phyloP scores from a whole-genome alignment of 2,797 vertebrate species.

The Helostoma temminkii region DNA sequence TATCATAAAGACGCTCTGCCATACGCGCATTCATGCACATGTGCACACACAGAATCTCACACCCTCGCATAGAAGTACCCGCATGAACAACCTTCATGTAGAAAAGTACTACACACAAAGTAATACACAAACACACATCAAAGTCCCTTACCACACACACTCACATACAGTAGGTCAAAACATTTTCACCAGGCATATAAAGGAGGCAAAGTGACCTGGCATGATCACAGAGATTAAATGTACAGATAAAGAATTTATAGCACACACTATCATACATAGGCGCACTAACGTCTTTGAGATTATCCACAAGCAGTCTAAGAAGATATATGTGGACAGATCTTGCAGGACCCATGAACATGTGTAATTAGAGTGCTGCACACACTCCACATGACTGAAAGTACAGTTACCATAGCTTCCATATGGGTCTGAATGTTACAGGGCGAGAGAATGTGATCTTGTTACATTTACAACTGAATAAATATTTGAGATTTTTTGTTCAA shows the following conservation, averaged over 20 bases:
- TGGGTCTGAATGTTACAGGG: constrained; percentile 36
- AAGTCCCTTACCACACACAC: constrained; percentile 18
- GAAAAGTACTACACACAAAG: constrained; percentile 20
- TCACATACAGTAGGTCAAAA: constrained; percentile 27
- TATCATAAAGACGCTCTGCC: constrained; percentile 75
- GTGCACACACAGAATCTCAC: constrained; percentile 16
- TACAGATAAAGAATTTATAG: constrained; percentile 36
- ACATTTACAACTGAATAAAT: constrained; percentile 62
- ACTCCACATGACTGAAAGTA: constrained; percentile 16
- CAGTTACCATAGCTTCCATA: constrained; percentile 33
- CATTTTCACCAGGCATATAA: constrained; percentile 30
- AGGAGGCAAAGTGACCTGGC: constrained; percentile 16
- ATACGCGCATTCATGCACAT: constrained; percentile 30
- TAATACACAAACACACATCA: constrained; percentile 18
- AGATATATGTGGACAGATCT: constrained; percentile 24
- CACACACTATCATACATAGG: constrained; percentile 3
- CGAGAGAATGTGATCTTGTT: constrained; percentile 48
- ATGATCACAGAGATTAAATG: constrained; percentile 33
- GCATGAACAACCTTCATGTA: constrained; percentile 25
- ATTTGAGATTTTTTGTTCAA: constrained; percentile 66
- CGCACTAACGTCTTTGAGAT: constrained; percentile 14
- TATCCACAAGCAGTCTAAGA: constrained; percentile 3
- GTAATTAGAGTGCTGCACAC: constrained; percentile 34
- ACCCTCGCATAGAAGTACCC: constrained; percentile 3
- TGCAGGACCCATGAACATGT: constrained; percentile 9